Evolutionary conservation across 2,113 vertebrate genomes (phyloP), one percentile per base, ranked within the genome.

Genomic region (Diadophis punctatus): DNA sequence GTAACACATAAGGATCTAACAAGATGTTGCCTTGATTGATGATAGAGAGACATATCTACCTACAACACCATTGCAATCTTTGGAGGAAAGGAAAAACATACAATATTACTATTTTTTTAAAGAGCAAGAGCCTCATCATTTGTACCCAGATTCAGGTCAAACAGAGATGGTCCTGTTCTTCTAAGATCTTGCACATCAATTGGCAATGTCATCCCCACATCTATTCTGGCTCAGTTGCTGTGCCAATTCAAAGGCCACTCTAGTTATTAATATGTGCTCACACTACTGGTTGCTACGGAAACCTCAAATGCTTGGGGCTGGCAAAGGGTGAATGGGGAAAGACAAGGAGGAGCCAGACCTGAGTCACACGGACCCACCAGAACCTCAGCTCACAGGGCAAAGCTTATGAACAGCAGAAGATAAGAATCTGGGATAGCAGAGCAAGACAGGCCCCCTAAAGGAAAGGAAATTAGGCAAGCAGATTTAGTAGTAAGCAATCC

Each of bases 141-240:
- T 68, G 55, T 68, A 51, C 74, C 87, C 92, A 93, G 91, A 0
- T 0, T 80, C 43, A 58, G 63, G 60, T 63, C 92, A 27, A 63
- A 94, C 92, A 91, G 94, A 91, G 93, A 1, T 16, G 0, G 51
- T 56, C 80, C 63, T 93, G 0, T 4, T 93, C 91, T 87, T 39
- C 94, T 63, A 88, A 94, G 23, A 0, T 8, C 87, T 95, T 94
- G 94, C 94, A 92, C 94, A 95, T 93, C 93, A 91, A 94, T 93
- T 48, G 0, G 92, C 8, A 94, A 90, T 91, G 93, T 93, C 92
- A 90, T 94, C 89, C 91, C 92, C 93, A 90, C 93, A 96, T 94
- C 96, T 96, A 97, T 97, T 95, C 95, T 94, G 94, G 94, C 95
- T 97, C 95, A 30, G 97, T 97, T 97, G 95, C 95, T 95, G 95